Conservation (phyloP, 2,113 vertebrate genomes). For the Serilophus lunatus region DNA sequence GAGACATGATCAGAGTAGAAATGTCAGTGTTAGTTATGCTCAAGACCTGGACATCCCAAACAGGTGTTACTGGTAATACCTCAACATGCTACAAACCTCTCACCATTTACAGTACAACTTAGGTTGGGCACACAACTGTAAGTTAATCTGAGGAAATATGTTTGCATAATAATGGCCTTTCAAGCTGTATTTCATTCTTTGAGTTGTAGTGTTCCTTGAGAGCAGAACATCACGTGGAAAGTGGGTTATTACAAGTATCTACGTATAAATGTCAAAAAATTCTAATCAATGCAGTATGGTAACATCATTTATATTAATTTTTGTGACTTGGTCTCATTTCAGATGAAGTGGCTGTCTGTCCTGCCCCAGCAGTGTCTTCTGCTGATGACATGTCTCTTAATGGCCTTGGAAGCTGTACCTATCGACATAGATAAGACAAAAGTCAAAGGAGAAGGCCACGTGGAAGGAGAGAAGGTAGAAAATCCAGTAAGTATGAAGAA, state of each 20-base stretch:
- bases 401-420: conserved; percentile 82
- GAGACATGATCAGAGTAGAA: neutral
- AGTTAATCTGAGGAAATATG: neutral
- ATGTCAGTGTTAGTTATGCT: neutral
- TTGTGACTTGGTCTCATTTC: conserved; percentile 48
- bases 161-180: neutral
- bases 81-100: neutral
- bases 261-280: no score
- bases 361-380: conserved; percentile 64
- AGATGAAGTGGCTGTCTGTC: conserved; percentile 80
- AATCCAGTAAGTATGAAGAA: conserved; percentile 80
- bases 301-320: neutral
- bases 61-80: neutral
- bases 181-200: neutral
- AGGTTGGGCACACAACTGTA: neutral
- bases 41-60: neutral
- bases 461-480: conserved; percentile 80
- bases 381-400: conserved; percentile 73
- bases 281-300: neutral
- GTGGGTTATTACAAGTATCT: neutral
- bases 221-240: neutral
- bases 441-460: conserved; percentile 72
- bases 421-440: conserved; percentile 94
- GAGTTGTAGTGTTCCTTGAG: neutral
- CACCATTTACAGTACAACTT: neutral